Percentiles rank a stretch among this genome's conserved stretches.
Evolutionary conservation across 2,113 vertebrate species (phyloP).

Genomic region (Corythoichthys intestinalis): DNA sequence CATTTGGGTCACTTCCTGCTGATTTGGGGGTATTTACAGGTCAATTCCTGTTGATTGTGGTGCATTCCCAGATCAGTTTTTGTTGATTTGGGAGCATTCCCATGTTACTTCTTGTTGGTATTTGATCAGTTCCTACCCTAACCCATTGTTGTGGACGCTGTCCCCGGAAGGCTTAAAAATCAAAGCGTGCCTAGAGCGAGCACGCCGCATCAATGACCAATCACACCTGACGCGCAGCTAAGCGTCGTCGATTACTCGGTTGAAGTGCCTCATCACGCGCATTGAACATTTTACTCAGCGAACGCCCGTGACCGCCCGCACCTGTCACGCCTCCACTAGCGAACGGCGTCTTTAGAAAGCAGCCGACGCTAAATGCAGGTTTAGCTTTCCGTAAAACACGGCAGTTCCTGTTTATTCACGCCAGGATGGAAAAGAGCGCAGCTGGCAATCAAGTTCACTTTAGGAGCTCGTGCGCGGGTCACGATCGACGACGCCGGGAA

Average conservation of each 20-base stretch:
- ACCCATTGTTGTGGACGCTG: too few species aligned
- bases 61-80: too few species aligned
- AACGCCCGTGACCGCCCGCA: neutral
- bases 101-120: too few species aligned
- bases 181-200: too few species aligned
- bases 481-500: neutral
- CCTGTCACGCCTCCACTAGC: neutral
- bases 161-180: too few species aligned
- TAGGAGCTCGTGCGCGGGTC: neutral
- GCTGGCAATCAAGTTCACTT: constrained; percentile 13
- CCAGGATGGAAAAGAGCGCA: neutral
- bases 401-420: constrained; percentile 6
- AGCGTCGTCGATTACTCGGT: constrained; percentile 24
- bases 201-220: constrained; percentile 15
- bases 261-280: constrained; percentile 17
- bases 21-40: too few species aligned
- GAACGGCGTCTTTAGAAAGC: neutral
- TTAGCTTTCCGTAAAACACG: constrained; percentile 8
- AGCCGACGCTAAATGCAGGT: neutral
- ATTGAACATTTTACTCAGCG: constrained; percentile 8
- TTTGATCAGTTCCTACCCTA: too few species aligned
- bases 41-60: too few species aligned
- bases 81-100: too few species aligned
- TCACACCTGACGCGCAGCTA: constrained; percentile 9
- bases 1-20: too few species aligned